phyloP scores from a whole-genome alignment of 2,113 vertebrate species.

The Pachypanchax playfairii region DNA sequence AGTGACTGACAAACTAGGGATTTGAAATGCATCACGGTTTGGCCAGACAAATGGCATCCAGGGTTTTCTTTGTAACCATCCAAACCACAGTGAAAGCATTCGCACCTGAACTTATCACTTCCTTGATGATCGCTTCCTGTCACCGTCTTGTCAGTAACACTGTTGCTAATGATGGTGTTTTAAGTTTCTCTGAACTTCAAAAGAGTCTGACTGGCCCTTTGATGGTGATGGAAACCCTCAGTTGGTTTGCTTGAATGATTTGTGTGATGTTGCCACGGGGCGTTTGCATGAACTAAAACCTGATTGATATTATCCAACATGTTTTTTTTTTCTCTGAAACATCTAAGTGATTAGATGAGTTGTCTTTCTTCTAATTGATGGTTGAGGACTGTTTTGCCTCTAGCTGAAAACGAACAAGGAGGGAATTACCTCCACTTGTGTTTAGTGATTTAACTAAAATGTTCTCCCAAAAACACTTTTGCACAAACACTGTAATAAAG shows the following conservation, averaged over 20 bases:
- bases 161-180: constrained; percentile 30
- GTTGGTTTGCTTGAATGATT: constrained; percentile 44
- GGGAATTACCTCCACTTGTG: too few relatives aligned
- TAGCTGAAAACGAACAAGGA: neutral
- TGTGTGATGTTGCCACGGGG: constrained; percentile 37
- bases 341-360: constrained; percentile 33
- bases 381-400: constrained; percentile 19
- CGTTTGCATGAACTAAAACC: constrained; percentile 18
- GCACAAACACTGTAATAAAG: too few relatives aligned
- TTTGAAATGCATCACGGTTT: neutral
- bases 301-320: constrained; percentile 3
- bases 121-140: neutral
- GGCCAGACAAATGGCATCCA: constrained; percentile 9
- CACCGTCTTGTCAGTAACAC: constrained; percentile 15
- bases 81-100: constrained; percentile 17
- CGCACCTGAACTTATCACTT: constrained; percentile 26
- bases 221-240: constrained; percentile 28
- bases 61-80: neutral
- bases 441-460: too few relatives aligned
- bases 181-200: constrained; percentile 35
- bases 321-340: constrained; percentile 6
- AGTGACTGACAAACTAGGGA: too few relatives aligned
- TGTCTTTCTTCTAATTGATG: constrained; percentile 6
- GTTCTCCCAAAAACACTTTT: too few relatives aligned
- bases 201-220: constrained; percentile 20